Evolutionary conservation across 2,888 invertebrate genomes (phyloP), one percentile per base, ranked within the genome.

Genomic region (Phaedon cochleariae): DNA sequence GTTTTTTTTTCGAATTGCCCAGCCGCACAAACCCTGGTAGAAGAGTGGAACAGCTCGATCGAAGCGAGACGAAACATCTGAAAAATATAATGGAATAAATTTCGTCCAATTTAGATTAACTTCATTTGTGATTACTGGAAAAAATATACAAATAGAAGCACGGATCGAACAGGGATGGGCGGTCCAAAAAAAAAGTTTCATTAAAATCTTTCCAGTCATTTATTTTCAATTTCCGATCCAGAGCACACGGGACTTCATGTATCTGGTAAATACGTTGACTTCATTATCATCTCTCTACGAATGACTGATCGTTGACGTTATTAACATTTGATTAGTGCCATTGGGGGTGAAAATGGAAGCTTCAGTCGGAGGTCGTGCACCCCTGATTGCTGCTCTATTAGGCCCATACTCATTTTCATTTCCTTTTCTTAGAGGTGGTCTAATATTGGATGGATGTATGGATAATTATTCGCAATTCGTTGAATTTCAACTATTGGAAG

Each of bases 51-150:
- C 54, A 60, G 59, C 64, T 67, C 59, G 65, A 71, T 65, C 65
- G 65, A 59, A 74, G 68, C 65, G 74, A 70, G 71, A 73, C 61
- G 65, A 69, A 73, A 69, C 68, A 67, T 61, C 70, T 64, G 73
- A 73, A 77, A 74, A 73, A 76, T 74, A 80, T 81, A 82, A 83
- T 82, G 79, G 81, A 83, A 82, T 83, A 82, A 83, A 83, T 83
- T 83, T 82, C 78, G 78, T 81, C 80, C 82, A 82, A 83, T 83
- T 82, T 80, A 79, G 81, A 83, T 83, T 82, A 84, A 82, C 81
- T 82, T 80, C 78, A 81, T 80, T 81, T 79, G 79, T 79, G 81
- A 82, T 82, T 81, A 79, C 78, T 67, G 70, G 73, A 76, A 76
- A 81, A 79, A 79, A 77, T 76, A 80, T 78, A 80, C 77, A 80